phyloP scores from a whole-genome alignment of 2,888 invertebrate genomes.

The Falcaria lacertinaria region DNA sequence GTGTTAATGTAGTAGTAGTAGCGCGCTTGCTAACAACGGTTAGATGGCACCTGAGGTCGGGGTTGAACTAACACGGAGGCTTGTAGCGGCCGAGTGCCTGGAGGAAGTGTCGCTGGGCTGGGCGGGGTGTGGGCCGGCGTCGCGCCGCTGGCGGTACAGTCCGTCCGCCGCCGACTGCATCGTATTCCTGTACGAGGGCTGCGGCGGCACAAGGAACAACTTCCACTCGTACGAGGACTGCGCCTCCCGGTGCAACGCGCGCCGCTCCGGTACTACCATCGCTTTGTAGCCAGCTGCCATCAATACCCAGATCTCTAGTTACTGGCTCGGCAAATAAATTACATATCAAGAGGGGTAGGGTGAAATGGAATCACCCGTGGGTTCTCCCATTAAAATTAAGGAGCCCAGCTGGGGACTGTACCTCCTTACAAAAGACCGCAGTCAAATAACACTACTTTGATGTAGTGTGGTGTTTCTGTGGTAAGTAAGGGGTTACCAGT shows the following conservation, averaged over 20 bases:
- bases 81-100: constrained; percentile 55
- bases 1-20: neutral
- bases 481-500: too few species aligned
- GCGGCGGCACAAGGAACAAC: constrained; percentile 92
- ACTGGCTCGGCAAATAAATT: neutral
- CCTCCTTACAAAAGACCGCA: too few species aligned
- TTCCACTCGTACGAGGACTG: constrained; percentile 88
- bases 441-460: too few species aligned
- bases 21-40: neutral
- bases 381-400: too few species aligned
- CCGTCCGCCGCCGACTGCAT: constrained; percentile 84
- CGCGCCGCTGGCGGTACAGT: constrained; percentile 87
- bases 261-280: constrained; percentile 23
- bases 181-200: constrained; percentile 91
- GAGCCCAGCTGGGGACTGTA: too few species aligned
- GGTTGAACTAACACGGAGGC: constrained; percentile 26
- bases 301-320: neutral
- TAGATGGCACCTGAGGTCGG: constrained; percentile 4
- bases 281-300: constrained; percentile 6
- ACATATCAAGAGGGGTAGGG: too few species aligned
- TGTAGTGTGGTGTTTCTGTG: too few species aligned
- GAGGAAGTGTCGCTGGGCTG: constrained; percentile 40
- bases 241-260: constrained; percentile 48
- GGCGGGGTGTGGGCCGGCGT: constrained; percentile 34
- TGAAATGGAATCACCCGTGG: too few species aligned